phyloP scores from a whole-genome alignment of 2,113 vertebrate genomes.

The Conger conger region DNA sequence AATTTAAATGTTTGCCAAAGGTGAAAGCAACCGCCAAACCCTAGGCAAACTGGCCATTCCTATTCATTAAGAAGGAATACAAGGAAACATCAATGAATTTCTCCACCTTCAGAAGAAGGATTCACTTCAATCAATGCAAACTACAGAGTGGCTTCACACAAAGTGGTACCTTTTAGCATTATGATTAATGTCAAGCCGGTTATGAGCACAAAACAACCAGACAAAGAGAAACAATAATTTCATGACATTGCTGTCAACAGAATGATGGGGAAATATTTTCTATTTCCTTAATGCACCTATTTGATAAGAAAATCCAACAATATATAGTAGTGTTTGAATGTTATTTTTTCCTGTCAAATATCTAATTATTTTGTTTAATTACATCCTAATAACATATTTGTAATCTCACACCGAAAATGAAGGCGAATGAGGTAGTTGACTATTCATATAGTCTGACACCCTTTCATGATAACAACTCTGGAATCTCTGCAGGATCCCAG shows the following conservation, averaged over 20 bases:
- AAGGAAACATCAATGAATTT: background rate
- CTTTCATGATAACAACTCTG: too few relatives aligned
- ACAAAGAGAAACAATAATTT: background rate
- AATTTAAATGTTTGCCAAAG: background rate
- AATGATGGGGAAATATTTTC: too few relatives aligned
- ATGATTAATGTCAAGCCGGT: constrained; percentile 52
- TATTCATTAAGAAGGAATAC: background rate
- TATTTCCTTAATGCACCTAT: background rate
- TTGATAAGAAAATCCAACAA: too few relatives aligned
- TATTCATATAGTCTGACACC: too few relatives aligned
- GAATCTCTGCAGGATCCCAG: too few relatives aligned
- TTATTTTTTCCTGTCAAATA: background rate
- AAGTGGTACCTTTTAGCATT: constrained; percentile 52
- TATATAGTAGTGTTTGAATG: too few relatives aligned
- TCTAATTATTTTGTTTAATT: background rate
- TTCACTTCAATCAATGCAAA: constrained; percentile 43
- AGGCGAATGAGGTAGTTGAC: too few relatives aligned
- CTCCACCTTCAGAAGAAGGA: constrained; percentile 31
- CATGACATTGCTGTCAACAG: too few relatives aligned
- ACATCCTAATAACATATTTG: too few relatives aligned
- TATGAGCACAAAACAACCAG: constrained; percentile 6
- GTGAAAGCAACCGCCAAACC: background rate
- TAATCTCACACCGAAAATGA: too few relatives aligned
- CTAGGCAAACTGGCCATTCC: background rate
- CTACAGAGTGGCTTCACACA: constrained; percentile 31